phyloP scores from a whole-genome alignment of 2,888 invertebrate genomes.

The Pheosia tremula region DNA sequence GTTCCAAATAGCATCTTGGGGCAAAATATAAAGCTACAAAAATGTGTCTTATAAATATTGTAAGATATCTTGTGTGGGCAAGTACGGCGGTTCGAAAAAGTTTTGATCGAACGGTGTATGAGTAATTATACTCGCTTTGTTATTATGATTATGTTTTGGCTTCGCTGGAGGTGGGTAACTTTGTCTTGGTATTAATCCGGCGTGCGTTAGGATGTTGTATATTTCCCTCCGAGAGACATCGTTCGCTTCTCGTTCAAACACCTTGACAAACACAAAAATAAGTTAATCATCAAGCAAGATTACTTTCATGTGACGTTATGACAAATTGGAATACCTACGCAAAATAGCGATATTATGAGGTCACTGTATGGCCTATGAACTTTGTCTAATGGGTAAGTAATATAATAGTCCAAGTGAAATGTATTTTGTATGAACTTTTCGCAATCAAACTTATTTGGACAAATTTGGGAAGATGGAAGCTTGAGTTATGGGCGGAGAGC shows the following conservation, averaged over 20 bases:
- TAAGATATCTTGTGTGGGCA: constrained; percentile 59
- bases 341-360: not conserved
- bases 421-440: too few species aligned
- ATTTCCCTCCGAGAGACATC: constrained; percentile 86
- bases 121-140: constrained; percentile 28
- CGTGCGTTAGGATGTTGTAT: constrained; percentile 86
- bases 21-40: not conserved
- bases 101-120: constrained; percentile 34
- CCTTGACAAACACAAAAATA: constrained; percentile 59
- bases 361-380: not conserved
- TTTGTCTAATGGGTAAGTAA: not conserved
- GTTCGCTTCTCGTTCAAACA: constrained; percentile 85
- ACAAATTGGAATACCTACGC: not conserved
- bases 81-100: constrained; percentile 43
- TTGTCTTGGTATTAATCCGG: constrained; percentile 82
- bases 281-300: not conserved
- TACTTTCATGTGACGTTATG: not conserved
- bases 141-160: constrained; percentile 11
- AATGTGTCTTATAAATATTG: constrained; percentile 60
- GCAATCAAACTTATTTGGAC: too few species aligned
- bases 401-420: too few species aligned
- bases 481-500: too few species aligned
- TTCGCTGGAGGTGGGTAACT: constrained; percentile 9
- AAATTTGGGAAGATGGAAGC: too few species aligned
- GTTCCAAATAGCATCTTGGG: too few species aligned